Conservation (phyloP, 2,113 vertebrate species). For the Crotalus horridus region DNA sequence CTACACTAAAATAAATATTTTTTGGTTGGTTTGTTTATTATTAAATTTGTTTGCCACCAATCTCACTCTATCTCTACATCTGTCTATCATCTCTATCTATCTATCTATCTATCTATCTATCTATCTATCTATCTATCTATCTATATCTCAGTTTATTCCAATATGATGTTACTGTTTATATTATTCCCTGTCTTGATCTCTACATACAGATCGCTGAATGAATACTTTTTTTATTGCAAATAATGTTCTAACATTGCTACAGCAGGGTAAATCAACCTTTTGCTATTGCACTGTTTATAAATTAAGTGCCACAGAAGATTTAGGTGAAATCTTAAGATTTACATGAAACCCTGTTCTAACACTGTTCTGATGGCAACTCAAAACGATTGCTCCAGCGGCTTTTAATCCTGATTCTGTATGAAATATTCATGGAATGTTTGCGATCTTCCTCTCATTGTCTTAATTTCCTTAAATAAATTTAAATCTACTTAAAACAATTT, state of each 20-base stretch:
- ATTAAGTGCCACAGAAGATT: background rate
- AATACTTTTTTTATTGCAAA: background rate
- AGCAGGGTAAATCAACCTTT: background rate
- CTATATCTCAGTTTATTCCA: background rate
- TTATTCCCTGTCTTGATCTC: no score
- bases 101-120: background rate
- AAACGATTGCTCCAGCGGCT: background rate
- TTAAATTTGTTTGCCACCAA: no score
- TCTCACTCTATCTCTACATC: background rate
- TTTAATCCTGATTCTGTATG: background rate
- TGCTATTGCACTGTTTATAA: background rate
- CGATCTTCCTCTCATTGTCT: background rate
- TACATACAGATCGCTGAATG: background rate
- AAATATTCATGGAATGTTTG: background rate
- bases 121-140: background rate
- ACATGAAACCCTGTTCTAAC: background rate
- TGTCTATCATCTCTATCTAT: no score
- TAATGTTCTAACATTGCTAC: background rate
- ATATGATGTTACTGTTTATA: background rate
- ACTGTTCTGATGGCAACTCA: background rate
- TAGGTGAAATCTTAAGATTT: background rate
- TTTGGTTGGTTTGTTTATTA: background rate
- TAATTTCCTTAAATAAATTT: background rate
- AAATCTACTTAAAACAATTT: background rate
- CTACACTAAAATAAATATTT: background rate